Base-by-base conservation (phyloP, 2,797 vertebrate species). In the Poecilia gillii region DNA sequence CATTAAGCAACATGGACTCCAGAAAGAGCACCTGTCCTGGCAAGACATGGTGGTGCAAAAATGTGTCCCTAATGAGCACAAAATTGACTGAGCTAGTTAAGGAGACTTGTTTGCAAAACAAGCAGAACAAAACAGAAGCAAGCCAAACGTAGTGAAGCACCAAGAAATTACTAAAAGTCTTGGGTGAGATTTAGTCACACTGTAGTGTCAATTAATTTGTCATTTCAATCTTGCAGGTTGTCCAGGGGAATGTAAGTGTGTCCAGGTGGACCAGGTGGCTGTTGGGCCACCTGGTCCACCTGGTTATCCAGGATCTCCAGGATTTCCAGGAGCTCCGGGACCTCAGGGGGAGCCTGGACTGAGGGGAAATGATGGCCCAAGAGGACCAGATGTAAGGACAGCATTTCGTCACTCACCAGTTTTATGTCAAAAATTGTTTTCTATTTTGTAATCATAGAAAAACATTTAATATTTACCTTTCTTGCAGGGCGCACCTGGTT, bases 401-500 rank as follows among this genome's bases (percentile, higher is more conserved):
- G 11, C 36, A 49, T 31, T 23, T 80, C 4, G 36, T 0, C 0
- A 20, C 71, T 74, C 43, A 4, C 2, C 41, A 8, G 62, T 53
- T 0, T 36, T 78, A 3, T 14, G 25, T 45, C 49, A 64, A 4
- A 74, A 62, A 74, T 6, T 72, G 1, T 46, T 3, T 59, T 20
- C 5, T 64, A 81, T 47, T 6, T 55, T 8, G 3, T 72, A 9
- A n/a, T 20, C 5, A 33, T 12, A 55, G 6, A 76, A 78, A 81
- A 13, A 7, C 13, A 0, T 16, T 46, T 59, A 31, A 6, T 31
- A n/a, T 77, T 74, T 74, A 12, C 46, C 4, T 59, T 80, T 82
- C 5, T 77, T 85, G 1, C 62, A 94, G 94, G 94, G 94, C 3
- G 73, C 78, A 80, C 73, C 64, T 70, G 93, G 94, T 73, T 8